Conservation (phyloP, 2,888 invertebrate species). For the Corythucha ciliata region DNA sequence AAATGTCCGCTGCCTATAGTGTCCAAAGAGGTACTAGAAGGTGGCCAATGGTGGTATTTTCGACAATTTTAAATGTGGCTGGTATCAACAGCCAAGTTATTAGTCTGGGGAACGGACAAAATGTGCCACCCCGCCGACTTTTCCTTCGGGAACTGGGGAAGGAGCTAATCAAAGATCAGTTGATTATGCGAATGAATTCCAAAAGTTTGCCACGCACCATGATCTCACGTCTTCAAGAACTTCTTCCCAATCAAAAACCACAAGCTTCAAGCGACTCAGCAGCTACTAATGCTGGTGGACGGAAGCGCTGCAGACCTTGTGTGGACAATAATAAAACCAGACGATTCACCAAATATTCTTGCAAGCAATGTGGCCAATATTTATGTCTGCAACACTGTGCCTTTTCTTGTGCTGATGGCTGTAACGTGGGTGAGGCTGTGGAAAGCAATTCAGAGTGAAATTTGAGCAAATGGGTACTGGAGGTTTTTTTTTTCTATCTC, state of each 20-base stretch:
- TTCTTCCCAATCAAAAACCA: slow-evolving; percentile 18
- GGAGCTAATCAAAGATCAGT: slow-evolving; percentile 23
- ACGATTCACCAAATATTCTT: slow-evolving; percentile 18
- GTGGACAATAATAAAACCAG: slow-evolving; percentile 10
- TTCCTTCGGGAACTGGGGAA: slow-evolving; percentile 23
- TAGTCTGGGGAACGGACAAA: slow-evolving; percentile 21
- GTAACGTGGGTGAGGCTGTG: slow-evolving; percentile 16
- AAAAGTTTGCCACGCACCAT: slow-evolving; percentile 22
- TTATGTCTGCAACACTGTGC: slow-evolving; percentile 23
- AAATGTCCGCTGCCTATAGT: slow-evolving; percentile 26
- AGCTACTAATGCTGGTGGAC: slow-evolving; percentile 18
- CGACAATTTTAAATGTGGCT: slow-evolving; percentile 28
- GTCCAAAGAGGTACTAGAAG: slow-evolving; percentile 25
- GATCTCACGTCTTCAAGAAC: slow-evolving; percentile 18
- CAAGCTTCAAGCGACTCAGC: slow-evolving; percentile 15
- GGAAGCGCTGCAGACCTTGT: slow-evolving; percentile 14
- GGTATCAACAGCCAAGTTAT: slow-evolving; percentile 29
- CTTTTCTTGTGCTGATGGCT: slow-evolving; percentile 22
- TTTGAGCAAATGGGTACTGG: slow-evolving; percentile 14
- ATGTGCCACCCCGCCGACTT: slow-evolving; percentile 21
- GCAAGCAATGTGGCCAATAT: slow-evolving; percentile 17
- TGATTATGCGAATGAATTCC: slow-evolving; percentile 17
- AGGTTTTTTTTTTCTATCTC: slow-evolving; percentile 5
- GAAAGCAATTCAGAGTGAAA: slow-evolving; percentile 20
- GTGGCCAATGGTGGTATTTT: slow-evolving; percentile 31